Evolutionary conservation across 2,113 vertebrate genomes (phyloP).

Genomic region (Cavia aperea): DNA sequence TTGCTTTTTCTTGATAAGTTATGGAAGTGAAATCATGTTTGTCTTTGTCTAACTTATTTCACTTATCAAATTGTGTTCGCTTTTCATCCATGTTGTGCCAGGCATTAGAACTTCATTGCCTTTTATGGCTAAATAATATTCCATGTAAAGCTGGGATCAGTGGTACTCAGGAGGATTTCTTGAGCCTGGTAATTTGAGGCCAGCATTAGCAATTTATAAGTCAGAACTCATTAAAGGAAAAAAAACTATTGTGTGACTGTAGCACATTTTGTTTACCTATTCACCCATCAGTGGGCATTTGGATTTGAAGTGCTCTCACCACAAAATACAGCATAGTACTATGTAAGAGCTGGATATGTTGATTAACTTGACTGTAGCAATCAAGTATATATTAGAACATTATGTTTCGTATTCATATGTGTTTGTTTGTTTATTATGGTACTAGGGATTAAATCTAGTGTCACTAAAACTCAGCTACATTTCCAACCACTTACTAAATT

Average conservation of each 20-base stretch:
- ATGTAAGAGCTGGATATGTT: not conserved
- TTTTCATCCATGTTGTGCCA: not conserved
- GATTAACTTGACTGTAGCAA: not conserved
- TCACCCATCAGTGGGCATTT: not conserved
- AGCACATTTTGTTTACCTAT: not conserved
- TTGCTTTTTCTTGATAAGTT: not conserved
- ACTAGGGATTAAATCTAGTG: not conserved
- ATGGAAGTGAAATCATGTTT: slow-evolving; percentile 21
- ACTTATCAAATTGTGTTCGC: not conserved
- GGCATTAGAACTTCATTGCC: not conserved
- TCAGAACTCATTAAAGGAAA: not conserved
- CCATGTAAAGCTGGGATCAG: not conserved
- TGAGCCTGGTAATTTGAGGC: not conserved
- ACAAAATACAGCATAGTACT: not conserved
- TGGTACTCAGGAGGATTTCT: not conserved
- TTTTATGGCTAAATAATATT: not conserved
- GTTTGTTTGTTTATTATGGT: not conserved
- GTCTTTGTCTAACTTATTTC: not conserved
- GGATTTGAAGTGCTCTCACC: not conserved
- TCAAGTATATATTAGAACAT: not conserved
- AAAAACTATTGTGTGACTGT: not conserved
- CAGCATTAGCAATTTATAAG: not conserved
- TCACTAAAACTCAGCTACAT: not conserved
- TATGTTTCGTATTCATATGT: not conserved
- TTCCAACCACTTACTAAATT: not conserved